Base-by-base conservation (phyloP, 2,113 vertebrate genomes). In the Colistium nudipinnis region DNA sequence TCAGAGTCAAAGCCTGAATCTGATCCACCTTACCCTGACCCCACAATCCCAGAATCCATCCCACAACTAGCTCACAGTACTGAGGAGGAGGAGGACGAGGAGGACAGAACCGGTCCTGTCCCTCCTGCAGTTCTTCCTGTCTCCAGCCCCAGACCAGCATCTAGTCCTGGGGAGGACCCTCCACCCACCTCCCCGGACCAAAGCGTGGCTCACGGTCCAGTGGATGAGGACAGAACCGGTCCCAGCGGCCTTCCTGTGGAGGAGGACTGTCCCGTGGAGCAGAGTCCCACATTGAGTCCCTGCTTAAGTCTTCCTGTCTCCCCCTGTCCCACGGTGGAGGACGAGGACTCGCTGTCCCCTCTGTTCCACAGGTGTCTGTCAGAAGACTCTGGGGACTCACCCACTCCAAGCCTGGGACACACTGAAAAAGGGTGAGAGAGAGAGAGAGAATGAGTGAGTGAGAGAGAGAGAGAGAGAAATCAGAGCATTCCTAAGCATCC, bases 381-480 rank as follows among this genome's bases (percentile, higher is more conserved):
- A 0, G 95, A 95, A 85, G 97, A 97, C 61, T 95, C 95, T 0
- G 83, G 88, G 7, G 89, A 85, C 72, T 95, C 95, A 38, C 93
- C 94, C 13, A 88, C 93, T 77, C 95, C 94, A 0, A 91, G 94
- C 57, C 92, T 93, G n/a, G 94, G 93, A 49, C 94, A 96, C 90
- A 92, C 94, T 84, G 94, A 93, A 83, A 93, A 91, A 91, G 95
- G 95, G 97, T 99, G 68, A 80, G 89, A 27, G 25, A 41, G 56
- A 47, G 24, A 25, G n/a, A 55, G 28, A 35, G 48, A 31, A 48
- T 19, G 4, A 9, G 7, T 10, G 5, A 33, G 51, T 20, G 14
- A 17, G 39, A 17, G 3, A n/a, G n/a, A n/a, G n/a, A n/a, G n/a
- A n/a, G n/a, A 2, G 30, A 31, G 4, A 31, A 31, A 31, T 31